Conservation (phyloP, 2,113 vertebrate species). For the Seriola dumerili region DNA sequence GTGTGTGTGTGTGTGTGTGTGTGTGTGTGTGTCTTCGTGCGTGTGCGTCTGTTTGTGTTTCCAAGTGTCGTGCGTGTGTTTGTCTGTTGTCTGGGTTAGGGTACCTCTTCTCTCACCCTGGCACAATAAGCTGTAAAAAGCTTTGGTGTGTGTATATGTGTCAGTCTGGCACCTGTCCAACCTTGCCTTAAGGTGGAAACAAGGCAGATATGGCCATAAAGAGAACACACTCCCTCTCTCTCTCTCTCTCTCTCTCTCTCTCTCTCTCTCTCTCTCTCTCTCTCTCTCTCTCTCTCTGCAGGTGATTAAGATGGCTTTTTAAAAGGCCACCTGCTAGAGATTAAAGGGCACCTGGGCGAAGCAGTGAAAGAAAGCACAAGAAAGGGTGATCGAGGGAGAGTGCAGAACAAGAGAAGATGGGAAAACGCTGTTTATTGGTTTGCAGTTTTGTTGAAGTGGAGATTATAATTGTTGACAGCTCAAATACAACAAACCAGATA, state of each 20-base stretch:
- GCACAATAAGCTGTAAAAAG: slow-evolving; percentile 73
- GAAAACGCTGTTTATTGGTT: slow-evolving; percentile 34
- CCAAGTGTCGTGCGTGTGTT: not conserved
- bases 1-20: slow-evolving; percentile 21
- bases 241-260: not conserved
- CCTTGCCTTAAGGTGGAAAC: slow-evolving; percentile 67
- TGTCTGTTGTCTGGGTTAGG: slow-evolving; percentile 29
- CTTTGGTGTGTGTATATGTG: slow-evolving; percentile 46
- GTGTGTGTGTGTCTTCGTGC: slow-evolving; percentile 25
- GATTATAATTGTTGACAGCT: slow-evolving; percentile 45
- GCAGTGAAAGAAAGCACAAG: slow-evolving; percentile 56
- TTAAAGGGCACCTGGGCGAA: slow-evolving; percentile 85
- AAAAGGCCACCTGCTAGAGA: slow-evolving; percentile 87
- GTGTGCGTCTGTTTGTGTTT: slow-evolving; percentile 20
- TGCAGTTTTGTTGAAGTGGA: slow-evolving; percentile 22
- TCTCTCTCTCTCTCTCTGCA: slow-evolving; percentile 56
- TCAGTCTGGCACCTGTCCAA: slow-evolving; percentile 76
- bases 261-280: not conserved
- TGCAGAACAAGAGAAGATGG: slow-evolving; percentile 41
- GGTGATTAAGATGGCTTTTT: slow-evolving; percentile 84
- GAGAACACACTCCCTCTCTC: slow-evolving; percentile 21
- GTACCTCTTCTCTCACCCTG: slow-evolving; percentile 45
- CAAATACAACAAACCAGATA: not conserved
- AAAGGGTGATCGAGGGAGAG: slow-evolving; percentile 36
- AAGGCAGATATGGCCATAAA: slow-evolving; percentile 63